A percentile compares a stretch with the other conserved stretches of the same genome.
phyloP scores from a whole-genome alignment of 2,113 vertebrate genomes.

The Grus americana region DNA sequence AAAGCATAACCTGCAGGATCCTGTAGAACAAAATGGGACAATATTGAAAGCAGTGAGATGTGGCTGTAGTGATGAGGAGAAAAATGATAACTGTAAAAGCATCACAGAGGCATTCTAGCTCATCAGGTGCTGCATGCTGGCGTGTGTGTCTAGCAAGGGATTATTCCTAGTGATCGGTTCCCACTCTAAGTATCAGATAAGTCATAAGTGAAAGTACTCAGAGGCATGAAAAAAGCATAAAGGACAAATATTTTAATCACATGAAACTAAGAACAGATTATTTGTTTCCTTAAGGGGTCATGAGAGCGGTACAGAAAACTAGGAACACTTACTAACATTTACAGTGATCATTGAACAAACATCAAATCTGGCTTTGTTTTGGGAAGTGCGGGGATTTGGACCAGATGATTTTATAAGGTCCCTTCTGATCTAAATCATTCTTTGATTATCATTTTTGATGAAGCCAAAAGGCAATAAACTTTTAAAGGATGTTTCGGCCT shows the following conservation, averaged over 20 bases:
- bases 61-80: slow-evolving; percentile 10
- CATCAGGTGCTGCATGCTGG: neutral
- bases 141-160: neutral
- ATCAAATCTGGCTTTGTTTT: neutral
- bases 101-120: neutral
- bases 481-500: neutral
- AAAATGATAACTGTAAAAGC: neutral
- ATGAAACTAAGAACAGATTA: neutral
- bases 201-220: neutral
- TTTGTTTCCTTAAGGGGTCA: neutral
- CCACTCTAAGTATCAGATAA: neutral
- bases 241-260: neutral
- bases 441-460: neutral
- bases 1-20: slow-evolving; percentile 18
- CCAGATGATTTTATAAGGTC: neutral
- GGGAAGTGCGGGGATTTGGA: neutral
- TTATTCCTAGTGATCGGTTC: neutral
- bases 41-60: slow-evolving; percentile 31
- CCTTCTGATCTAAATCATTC: neutral
- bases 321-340: neutral
- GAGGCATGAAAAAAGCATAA: neutral
- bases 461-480: neutral
- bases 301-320: neutral
- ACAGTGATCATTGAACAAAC: neutral
- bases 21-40: slow-evolving; percentile 3